Evolutionary conservation across 2,888 invertebrate species (phyloP).

Genomic region (Bellardia bayeri): DNA sequence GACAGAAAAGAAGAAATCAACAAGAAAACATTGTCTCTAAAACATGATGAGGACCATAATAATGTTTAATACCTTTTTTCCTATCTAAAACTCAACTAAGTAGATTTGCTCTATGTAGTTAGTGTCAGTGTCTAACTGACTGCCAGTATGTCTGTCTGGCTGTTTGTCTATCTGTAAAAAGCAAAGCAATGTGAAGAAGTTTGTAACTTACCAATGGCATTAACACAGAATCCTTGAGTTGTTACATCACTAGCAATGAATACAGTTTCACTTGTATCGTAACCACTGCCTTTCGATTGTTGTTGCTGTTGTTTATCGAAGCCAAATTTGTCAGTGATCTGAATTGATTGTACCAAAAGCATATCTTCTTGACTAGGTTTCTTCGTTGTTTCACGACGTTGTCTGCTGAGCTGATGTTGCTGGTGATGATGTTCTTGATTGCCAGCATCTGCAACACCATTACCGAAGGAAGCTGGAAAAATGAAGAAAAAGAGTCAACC

Average conservation of each 20-base stretch:
- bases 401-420: constrained; percentile 63
- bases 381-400: constrained; percentile 80
- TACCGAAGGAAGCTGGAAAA: constrained; percentile 62
- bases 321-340: constrained; percentile 96
- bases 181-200: neutral
- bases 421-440: constrained; percentile 64
- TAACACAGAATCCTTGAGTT: constrained; percentile 83
- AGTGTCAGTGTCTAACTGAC: constrained; percentile 44
- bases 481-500: constrained; percentile 58
- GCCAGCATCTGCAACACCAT: constrained; percentile 53
- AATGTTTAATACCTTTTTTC: constrained; percentile 51
- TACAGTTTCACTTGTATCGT: constrained; percentile 88
- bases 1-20: constrained; percentile 47
- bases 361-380: constrained; percentile 89
- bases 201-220: constrained; percentile 83
- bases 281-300: constrained; percentile 85
- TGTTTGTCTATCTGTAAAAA: constrained; percentile 5
- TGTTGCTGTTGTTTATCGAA: constrained; percentile 87
- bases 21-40: constrained; percentile 65
- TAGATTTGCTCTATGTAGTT: constrained; percentile 40
- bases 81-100: constrained; percentile 40
- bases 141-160: constrained; percentile 30
- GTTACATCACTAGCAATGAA: constrained; percentile 87
- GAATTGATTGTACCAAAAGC: constrained; percentile 94
- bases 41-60: constrained; percentile 65